These are phyloP conservation scores for Cynaeus angustus DNA, from an alignment of 2,888 invertebrate species.

Conservation along the genomic window DNA sequence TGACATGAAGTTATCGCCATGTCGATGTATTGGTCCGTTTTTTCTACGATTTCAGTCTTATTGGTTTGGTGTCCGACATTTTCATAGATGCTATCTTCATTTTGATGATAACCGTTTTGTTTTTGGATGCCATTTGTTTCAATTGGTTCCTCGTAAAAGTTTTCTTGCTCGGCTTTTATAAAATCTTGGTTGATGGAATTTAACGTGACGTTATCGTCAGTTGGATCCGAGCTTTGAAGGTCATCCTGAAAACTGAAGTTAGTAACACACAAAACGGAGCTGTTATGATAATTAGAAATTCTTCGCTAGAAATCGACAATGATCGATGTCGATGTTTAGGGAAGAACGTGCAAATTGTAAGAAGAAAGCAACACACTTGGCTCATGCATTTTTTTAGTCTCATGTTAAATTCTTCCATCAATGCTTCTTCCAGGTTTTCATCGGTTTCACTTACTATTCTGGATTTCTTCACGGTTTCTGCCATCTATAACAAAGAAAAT, in stretches of 20 bases:
- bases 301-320: conserved; percentile 19
- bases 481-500: conserved; percentile 67
- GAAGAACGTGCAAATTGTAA: neutral
- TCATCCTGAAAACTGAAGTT: conserved; percentile 65
- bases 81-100: conserved; percentile 57
- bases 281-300: neutral
- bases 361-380: conserved; percentile 66
- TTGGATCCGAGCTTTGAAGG: conserved; percentile 61
- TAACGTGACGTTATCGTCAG: conserved; percentile 33
- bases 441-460: conserved; percentile 68
- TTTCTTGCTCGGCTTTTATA: conserved; percentile 63
- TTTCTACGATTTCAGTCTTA: conserved; percentile 57
- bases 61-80: conserved; percentile 57
- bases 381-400: conserved; percentile 71
- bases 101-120: conserved; percentile 54
- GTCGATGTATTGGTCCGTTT: conserved; percentile 61
- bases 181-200: conserved; percentile 57
- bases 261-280: conserved; percentile 53
- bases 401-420: conserved; percentile 71
- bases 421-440: conserved; percentile 69
- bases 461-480: conserved; percentile 71
- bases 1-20: conserved; percentile 46
- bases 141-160: conserved; percentile 59
- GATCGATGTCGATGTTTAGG: conserved; percentile 6
- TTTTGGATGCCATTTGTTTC: conserved; percentile 49